Percentiles rank a stretch among this genome's conserved stretches.
These are phyloP conservation scores for Macrostomum lignano DNA, from an alignment of 1,140 invertebrate species.

Conservation along the genomic window DNA sequence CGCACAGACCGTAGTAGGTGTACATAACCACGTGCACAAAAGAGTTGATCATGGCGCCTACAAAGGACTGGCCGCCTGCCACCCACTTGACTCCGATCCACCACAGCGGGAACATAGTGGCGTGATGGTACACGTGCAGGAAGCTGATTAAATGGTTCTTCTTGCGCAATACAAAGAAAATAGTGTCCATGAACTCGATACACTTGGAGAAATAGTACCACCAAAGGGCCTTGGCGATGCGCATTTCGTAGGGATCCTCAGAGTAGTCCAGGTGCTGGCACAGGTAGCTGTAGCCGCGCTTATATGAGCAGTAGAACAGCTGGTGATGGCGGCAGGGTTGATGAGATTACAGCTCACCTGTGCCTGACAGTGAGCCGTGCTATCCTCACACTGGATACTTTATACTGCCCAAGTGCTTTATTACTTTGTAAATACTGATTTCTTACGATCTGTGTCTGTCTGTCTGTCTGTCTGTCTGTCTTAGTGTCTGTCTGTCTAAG, in stretches of 20 bases:
- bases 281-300: constrained; percentile 46
- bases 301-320: constrained; percentile 41
- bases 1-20: constrained; percentile 22
- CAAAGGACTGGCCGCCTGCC: constrained; percentile 43
- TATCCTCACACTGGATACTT: too few species aligned
- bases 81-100: constrained; percentile 90
- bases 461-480: too few species aligned
- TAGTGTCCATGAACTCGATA: constrained; percentile 72
- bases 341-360: too few species aligned
- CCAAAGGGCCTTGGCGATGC: constrained; percentile 66
- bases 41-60: constrained; percentile 26
- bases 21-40: constrained; percentile 28
- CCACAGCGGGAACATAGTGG: constrained; percentile 36
- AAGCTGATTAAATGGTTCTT: constrained; percentile 53
- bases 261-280: constrained; percentile 72
- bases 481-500: too few species aligned
- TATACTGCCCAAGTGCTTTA: too few species aligned
- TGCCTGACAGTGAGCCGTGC: too few species aligned
- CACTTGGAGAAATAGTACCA: constrained; percentile 89
- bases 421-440: too few species aligned
- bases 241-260: constrained; percentile 39
- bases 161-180: constrained; percentile 58
- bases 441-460: too few species aligned
- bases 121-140: constrained; percentile 58
- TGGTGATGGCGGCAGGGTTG: too few species aligned